Conservation (phyloP, 2,797 vertebrate species). For the Tinamus major region DNA sequence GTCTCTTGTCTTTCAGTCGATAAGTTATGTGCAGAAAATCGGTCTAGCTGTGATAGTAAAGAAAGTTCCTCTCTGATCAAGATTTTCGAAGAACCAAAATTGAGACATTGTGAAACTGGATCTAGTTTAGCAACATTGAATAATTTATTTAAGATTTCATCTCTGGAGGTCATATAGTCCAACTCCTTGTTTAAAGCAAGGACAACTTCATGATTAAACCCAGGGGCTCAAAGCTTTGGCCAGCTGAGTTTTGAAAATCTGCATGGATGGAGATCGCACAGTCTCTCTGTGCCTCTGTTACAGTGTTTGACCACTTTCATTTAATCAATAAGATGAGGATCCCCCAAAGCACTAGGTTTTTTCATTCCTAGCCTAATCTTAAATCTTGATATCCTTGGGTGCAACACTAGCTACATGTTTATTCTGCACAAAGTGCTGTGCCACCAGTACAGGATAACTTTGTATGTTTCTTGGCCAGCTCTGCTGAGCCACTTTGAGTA, state of each 20-base stretch:
- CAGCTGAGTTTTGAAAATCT: neutral
- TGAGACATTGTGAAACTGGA: neutral
- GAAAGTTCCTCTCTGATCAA: neutral
- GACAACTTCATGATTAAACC: neutral
- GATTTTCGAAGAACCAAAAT: neutral
- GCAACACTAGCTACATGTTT: rapidly evolving
- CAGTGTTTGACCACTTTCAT: neutral
- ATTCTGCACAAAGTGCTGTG: rapidly evolving
- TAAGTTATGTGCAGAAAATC: neutral
- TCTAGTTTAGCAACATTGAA: neutral
- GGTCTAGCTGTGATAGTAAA: neutral
- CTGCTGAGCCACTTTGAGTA: neutral
- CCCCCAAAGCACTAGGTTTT: neutral
- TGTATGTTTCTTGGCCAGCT: neutral
- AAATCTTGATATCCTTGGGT: neutral
- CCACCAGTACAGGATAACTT: neutral
- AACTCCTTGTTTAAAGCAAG: neutral
- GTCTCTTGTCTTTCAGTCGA: neutral
- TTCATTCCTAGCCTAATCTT: neutral
- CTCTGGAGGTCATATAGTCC: neutral
- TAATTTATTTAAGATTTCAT: neutral
- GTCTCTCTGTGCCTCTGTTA: neutral
- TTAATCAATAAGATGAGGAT: neutral
- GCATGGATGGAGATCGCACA: rapidly evolving
- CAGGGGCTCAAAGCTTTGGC: neutral